These are phyloP conservation scores for Pristionchus exspectatus DNA, from an alignment of 2,888 invertebrate genomes.

Conservation along the genomic window DNA sequence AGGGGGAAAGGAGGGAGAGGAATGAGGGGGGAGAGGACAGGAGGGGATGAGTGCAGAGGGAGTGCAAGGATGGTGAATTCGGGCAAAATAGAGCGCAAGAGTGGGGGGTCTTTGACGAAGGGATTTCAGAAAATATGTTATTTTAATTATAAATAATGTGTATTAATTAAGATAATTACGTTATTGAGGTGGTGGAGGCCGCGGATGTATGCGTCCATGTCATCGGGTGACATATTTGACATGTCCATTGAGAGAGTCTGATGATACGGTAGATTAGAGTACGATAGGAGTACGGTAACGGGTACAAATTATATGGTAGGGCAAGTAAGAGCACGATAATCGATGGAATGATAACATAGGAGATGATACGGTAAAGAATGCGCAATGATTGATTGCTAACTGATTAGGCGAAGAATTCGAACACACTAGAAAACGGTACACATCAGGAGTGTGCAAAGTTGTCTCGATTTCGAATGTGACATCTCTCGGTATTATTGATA, in stretches of 20 bases:
- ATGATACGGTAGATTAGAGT: not conserved
- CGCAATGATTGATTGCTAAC: not conserved
- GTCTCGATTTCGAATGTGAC: no score
- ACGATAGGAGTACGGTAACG: not conserved
- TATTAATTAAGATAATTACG: not conserved
- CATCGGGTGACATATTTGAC: not conserved
- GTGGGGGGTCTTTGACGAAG: not conserved
- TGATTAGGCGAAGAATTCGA: not conserved
- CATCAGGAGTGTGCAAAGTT: no score
- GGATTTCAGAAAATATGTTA: not conserved
- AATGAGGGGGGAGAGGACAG: constrained; percentile 14
- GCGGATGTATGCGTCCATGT: not conserved
- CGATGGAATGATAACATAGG: not conserved
- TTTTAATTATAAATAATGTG: not conserved
- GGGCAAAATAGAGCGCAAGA: constrained; percentile 4
- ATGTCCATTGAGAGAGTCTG: not conserved
- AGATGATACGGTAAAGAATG: not conserved
- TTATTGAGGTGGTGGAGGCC: not conserved
- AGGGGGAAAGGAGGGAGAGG: not conserved
- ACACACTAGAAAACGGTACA: not conserved
- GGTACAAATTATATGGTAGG: not conserved
- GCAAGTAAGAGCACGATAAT: not conserved
- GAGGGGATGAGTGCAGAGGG: not conserved
- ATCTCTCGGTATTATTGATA: no score
- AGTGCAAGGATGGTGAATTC: not conserved